Percentiles rank a stretch among this genome's conserved stretches.
Conservation (phyloP, 2,113 vertebrate species). For the Notothenia coriiceps region DNA sequence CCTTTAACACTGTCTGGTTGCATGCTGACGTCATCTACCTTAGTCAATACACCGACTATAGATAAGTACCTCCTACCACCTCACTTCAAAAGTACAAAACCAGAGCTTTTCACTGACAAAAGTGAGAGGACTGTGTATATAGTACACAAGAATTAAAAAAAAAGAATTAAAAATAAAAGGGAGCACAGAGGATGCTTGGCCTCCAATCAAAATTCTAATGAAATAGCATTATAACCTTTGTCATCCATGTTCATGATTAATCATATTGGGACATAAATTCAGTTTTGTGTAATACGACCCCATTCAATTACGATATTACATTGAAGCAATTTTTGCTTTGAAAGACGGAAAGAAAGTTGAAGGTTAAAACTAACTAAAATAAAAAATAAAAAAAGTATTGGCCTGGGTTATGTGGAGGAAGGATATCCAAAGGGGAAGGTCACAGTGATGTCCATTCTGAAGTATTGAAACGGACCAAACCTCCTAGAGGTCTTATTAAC, state of each 20-base stretch:
- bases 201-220: neutral
- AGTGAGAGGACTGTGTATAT: neutral
- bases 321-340: neutral
- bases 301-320: neutral
- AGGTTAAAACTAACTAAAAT: too few species aligned
- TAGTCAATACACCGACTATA: too few species aligned
- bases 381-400: too few species aligned
- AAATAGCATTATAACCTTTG: neutral
- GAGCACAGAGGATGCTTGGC: neutral
- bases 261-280: neutral
- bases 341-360: neutral
- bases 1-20: too few species aligned
- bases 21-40: too few species aligned
- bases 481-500: neutral
- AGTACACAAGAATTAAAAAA: neutral
- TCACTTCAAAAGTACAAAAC: too few species aligned
- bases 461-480: neutral
- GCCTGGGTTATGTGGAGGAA: too few species aligned
- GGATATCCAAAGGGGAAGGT: neutral
- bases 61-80: too few species aligned
- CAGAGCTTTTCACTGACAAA: too few species aligned
- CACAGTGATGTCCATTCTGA: neutral
- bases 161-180: neutral
- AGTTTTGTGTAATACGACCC: neutral
- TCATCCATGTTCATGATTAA: too few species aligned